phyloP scores from a whole-genome alignment of 1,140 invertebrate genomes.

The Solenopsis invicta region DNA sequence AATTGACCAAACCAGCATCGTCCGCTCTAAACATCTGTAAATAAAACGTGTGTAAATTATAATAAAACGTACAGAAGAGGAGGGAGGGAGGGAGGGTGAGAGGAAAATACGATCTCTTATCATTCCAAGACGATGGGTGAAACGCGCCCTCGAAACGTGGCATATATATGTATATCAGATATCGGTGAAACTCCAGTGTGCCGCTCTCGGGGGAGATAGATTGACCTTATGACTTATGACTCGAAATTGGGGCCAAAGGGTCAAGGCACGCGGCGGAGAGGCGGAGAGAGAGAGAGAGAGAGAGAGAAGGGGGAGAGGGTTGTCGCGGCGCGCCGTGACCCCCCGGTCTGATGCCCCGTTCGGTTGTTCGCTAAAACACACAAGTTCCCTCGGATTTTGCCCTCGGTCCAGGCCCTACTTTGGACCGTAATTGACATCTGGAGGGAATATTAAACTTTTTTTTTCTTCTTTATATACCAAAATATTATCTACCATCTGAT shows the following conservation, averaged over 20 bases:
- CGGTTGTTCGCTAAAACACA: conserved; percentile 54
- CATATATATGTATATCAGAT: conserved; percentile 48
- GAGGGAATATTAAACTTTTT: conserved; percentile 74
- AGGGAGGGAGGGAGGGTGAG: not conserved
- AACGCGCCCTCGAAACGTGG: conserved; percentile 4
- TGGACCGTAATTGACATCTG: conserved; percentile 78
- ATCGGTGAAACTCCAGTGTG: conserved; percentile 42
- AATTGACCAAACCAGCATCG: not conserved
- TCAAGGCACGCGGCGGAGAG: conserved; percentile 36
- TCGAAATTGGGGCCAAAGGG: conserved; percentile 61
- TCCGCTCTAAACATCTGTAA: not conserved
- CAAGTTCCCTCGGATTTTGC: conserved; percentile 74
- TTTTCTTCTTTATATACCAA: conserved; percentile 76
- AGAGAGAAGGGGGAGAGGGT: conserved; percentile 19
- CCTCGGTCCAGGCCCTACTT: conserved; percentile 78
- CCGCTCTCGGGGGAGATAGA: conserved; percentile 48
- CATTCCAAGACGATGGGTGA: conserved; percentile 51
- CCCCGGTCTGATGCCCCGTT: conserved; percentile 24
- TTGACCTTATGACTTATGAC: conserved; percentile 66
- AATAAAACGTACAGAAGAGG: not conserved
- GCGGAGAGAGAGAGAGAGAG: not conserved
- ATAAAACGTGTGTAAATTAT: not conserved
- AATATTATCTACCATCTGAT: conserved; percentile 79
- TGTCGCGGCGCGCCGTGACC: conserved; percentile 58
- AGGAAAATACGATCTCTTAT: conserved; percentile 15